Percentiles rank a stretch among this genome's conserved stretches.
Conservation (phyloP, 2,113 vertebrate species). For the Antennarius striatus region DNA sequence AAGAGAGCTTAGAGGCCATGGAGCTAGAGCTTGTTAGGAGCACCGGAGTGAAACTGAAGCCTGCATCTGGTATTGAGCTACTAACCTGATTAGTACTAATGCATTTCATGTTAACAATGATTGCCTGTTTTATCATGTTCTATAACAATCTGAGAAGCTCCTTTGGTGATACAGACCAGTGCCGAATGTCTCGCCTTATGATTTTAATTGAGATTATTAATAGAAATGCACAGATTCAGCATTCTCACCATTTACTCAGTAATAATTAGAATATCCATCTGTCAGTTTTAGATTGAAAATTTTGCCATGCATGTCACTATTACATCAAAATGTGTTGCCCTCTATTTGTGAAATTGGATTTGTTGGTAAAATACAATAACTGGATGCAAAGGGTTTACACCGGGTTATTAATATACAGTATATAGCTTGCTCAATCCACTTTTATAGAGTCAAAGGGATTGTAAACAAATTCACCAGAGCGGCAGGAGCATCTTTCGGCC, state of each 20-base stretch:
- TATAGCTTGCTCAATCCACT: too few relatives aligned
- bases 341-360: constrained; percentile 25
- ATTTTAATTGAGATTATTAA: constrained; percentile 63
- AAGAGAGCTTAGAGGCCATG: constrained; percentile 8
- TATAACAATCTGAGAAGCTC: constrained; percentile 16
- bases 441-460: too few relatives aligned
- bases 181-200: constrained; percentile 49
- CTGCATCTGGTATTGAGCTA: neutral
- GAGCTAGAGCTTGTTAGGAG: constrained; percentile 4
- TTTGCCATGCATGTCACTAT: constrained; percentile 58
- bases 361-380: constrained; percentile 24
- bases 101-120: constrained; percentile 26
- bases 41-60: constrained; percentile 1
- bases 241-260: constrained; percentile 66
- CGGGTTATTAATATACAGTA: too few relatives aligned
- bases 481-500: too few relatives aligned
- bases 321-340: constrained; percentile 28
- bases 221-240: constrained; percentile 46
- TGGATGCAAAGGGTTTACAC: constrained; percentile 6
- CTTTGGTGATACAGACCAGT: constrained; percentile 42
- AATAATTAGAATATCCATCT: constrained; percentile 79
- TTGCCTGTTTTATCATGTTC: constrained; percentile 16
- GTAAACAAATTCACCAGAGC: too few relatives aligned
- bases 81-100: constrained; percentile 11
- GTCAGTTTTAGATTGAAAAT: constrained; percentile 73